Percentiles rank a stretch among this genome's conserved stretches.
phyloP scores from a whole-genome alignment of 2,113 vertebrate species.

The Sialia sialis region DNA sequence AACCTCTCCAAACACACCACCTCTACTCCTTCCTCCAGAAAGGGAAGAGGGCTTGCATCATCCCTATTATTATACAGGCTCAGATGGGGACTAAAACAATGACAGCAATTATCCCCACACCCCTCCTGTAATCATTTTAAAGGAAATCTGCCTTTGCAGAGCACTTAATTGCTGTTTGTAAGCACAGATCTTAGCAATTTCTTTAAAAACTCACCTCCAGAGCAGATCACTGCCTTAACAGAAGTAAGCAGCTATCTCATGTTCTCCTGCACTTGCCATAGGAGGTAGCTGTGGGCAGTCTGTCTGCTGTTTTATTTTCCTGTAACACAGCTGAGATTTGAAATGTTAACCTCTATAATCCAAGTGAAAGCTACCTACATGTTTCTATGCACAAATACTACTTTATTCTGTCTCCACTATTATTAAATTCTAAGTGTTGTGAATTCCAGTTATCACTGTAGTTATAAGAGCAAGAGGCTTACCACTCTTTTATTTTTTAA shows the following conservation, averaged over 20 bases:
- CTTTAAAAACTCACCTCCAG: not conserved
- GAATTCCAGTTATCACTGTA: not conserved
- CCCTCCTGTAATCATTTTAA: not conserved
- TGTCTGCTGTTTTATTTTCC: not conserved
- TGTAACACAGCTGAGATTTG: not conserved
- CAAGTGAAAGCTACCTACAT: not conserved
- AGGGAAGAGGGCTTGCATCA: rapidly evolving
- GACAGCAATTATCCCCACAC: not conserved
- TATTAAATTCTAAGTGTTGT: not conserved
- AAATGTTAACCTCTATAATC: not conserved
- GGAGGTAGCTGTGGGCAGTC: not conserved
- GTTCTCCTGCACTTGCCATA: not conserved
- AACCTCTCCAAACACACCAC: not conserved
- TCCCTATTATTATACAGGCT: not conserved
- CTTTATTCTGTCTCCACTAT: not conserved
- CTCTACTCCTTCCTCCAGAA: not conserved
- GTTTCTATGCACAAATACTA: not conserved
- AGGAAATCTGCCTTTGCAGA: not conserved
- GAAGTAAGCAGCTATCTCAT: not conserved
- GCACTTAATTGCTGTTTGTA: not conserved
- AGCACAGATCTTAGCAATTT: not conserved
- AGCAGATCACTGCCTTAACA: not conserved
- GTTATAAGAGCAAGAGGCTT: not conserved
- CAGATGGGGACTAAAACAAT: not conserved
- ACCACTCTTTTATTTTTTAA: not conserved